A percentile compares a stretch with the other conserved stretches of the same genome.
These are phyloP conservation scores for Regulus satrapa DNA, from an alignment of 2,113 vertebrate genomes.

Conservation along the genomic window DNA sequence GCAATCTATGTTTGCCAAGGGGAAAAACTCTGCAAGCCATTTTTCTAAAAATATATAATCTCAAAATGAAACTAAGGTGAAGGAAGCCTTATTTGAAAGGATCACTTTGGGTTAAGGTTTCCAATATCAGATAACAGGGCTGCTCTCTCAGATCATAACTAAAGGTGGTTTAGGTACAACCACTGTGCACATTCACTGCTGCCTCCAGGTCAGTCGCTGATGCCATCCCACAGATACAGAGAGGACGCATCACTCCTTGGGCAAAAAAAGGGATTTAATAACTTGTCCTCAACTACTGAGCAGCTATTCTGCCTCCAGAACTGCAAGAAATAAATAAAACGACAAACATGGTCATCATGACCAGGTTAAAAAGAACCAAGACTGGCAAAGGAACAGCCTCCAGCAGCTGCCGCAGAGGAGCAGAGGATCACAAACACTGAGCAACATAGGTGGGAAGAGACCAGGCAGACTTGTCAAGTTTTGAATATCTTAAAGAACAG, in stretches of 20 bases:
- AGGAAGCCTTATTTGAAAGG: background rate
- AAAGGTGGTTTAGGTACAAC: background rate
- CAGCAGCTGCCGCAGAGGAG: background rate
- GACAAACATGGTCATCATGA: fast-evolving
- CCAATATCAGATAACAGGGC: background rate
- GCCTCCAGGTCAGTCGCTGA: background rate
- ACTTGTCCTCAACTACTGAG: background rate
- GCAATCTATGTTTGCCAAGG: fast-evolving
- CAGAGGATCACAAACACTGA: background rate
- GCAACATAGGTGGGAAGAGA: fast-evolving
- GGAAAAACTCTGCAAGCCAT: background rate
- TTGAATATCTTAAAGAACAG: background rate
- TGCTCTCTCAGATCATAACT: background rate
- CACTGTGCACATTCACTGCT: background rate
- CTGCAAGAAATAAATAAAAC: background rate
- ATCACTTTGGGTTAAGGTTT: background rate
- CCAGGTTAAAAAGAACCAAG: background rate
- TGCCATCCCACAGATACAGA: background rate
- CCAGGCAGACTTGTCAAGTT: background rate
- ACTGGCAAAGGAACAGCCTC: background rate
- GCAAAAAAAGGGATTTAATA: background rate
- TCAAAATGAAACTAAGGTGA: background rate
- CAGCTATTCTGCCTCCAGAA: background rate
- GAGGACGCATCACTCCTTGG: fast-evolving
- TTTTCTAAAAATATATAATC: background rate